Conservation (phyloP, 2,888 invertebrate genomes). For the Erynnis tages region DNA sequence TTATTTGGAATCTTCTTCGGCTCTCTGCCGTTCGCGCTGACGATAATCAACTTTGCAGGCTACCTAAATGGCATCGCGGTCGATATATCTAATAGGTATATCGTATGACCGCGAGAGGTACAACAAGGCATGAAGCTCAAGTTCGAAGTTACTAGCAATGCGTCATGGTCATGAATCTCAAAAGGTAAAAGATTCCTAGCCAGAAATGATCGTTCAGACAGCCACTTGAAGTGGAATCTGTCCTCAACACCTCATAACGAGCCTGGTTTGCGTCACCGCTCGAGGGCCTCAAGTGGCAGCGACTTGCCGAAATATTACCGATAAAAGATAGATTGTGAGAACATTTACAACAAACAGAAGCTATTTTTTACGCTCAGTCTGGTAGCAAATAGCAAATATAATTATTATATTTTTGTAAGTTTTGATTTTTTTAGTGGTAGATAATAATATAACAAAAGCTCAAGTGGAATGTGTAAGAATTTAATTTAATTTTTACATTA, state of each 20-base stretch:
- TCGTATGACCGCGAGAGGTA: too few species aligned
- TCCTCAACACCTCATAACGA: constrained; percentile 16
- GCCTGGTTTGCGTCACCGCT: constrained; percentile 24
- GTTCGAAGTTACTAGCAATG: neutral
- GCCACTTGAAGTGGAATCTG: constrained; percentile 16
- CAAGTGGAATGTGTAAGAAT: too few species aligned
- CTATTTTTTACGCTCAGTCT: neutral
- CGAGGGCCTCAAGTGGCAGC: constrained; percentile 18
- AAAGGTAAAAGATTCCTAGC: neutral
- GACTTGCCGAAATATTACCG: constrained; percentile 7
- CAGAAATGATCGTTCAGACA: neutral
- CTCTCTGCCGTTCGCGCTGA: too few species aligned
- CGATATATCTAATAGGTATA: too few species aligned
- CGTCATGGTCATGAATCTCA: neutral
- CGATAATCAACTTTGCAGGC: too few species aligned
- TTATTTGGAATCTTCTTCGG: too few species aligned
- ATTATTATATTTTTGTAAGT: too few species aligned
- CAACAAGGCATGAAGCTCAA: too few species aligned
- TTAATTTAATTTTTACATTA: too few species aligned
- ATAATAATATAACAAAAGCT: too few species aligned
- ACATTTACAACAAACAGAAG: constrained; percentile 4
- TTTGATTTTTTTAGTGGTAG: too few species aligned
- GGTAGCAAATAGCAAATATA: neutral
- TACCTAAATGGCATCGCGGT: too few species aligned
- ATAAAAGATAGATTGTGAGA: constrained; percentile 1